These are phyloP conservation scores for Lingula anatina DNA, from an alignment of 2,888 invertebrate genomes.

Conservation along the genomic window DNA sequence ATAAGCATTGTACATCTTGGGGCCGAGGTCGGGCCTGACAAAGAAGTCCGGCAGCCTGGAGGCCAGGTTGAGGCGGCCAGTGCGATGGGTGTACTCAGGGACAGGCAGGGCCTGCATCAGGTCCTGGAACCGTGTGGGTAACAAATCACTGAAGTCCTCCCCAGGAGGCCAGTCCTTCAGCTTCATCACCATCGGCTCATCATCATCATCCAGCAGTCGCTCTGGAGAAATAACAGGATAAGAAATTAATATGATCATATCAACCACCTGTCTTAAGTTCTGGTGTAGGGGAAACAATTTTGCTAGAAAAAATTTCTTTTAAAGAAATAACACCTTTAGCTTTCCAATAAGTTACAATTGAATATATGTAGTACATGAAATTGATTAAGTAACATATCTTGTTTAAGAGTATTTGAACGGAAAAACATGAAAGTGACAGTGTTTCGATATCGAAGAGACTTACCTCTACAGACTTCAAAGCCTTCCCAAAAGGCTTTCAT, in stretches of 20 bases:
- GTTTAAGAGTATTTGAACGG: too few species aligned
- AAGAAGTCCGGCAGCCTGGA: conserved; percentile 84
- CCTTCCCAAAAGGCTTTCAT: conserved; percentile 97
- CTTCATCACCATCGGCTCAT: conserved; percentile 62
- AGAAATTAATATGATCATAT: too few species aligned
- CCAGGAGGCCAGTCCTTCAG: conserved; percentile 97
- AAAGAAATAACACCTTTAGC: too few species aligned
- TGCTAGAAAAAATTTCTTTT: too few species aligned
- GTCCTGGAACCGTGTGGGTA: conserved; percentile 73
- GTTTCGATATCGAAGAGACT: too few species aligned
- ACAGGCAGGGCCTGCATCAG: conserved; percentile 85
- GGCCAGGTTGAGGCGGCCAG: conserved; percentile 82
- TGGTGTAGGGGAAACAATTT: too few species aligned
- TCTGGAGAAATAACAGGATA: too few species aligned
- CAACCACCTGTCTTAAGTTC: too few species aligned
- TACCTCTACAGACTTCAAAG: conserved; percentile 74
- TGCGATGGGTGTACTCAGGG: conserved; percentile 83
- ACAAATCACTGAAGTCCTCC: conserved; percentile 84
- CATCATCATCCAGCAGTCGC: conserved; percentile 47
- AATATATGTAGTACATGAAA: too few species aligned
- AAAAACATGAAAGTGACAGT: too few species aligned
- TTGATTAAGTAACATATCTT: too few species aligned
- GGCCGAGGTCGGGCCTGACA: conserved; percentile 90
- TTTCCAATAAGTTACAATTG: too few species aligned
- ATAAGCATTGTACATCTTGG: conserved; percentile 98